These are phyloP conservation scores for Drosophila cracens DNA, from an alignment of 2,888 invertebrate species.

Conservation along the genomic window DNA sequence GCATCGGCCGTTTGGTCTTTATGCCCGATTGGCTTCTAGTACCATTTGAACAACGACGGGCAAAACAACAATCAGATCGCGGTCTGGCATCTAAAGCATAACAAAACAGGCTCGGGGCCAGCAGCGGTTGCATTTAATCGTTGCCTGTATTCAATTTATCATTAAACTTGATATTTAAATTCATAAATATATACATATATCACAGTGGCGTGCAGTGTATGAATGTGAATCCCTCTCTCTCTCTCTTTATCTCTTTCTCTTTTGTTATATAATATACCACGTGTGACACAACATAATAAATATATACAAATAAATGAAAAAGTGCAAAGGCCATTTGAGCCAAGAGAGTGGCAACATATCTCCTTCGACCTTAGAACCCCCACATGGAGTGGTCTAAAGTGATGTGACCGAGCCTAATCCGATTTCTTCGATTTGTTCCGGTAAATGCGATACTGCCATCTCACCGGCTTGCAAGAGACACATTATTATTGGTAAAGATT, in stretches of 20 bases:
- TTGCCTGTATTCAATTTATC: constrained; percentile 37
- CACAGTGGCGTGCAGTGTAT: constrained; percentile 21
- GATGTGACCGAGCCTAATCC: constrained; percentile 51
- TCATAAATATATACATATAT: constrained; percentile 17
- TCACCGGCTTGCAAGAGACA: constrained; percentile 32
- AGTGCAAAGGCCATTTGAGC: constrained; percentile 1
- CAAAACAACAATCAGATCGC: constrained; percentile 72
- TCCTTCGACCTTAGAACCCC: constrained; percentile 1
- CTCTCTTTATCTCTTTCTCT: background rate
- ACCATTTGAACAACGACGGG: constrained; percentile 78
- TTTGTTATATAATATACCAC: background rate
- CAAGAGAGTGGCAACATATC: constrained; percentile 1
- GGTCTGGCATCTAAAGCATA: constrained; percentile 34
- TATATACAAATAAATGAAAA: constrained; percentile 5
- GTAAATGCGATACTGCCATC: constrained; percentile 42
- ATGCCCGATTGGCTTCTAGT: constrained; percentile 83
- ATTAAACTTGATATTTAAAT: constrained; percentile 26
- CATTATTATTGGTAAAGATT: constrained; percentile 15
- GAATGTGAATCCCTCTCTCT: constrained; percentile 24
- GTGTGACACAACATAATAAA: background rate
- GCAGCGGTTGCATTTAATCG: constrained; percentile 42
- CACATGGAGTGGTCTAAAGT: constrained; percentile 25
- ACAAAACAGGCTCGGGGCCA: constrained; percentile 43
- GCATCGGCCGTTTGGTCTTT: constrained; percentile 67
- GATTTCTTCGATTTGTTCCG: constrained; percentile 55